These are phyloP conservation scores for Aphaenogaster floridana DNA, from an alignment of 1,140 invertebrate genomes.

Conservation along the genomic window DNA sequence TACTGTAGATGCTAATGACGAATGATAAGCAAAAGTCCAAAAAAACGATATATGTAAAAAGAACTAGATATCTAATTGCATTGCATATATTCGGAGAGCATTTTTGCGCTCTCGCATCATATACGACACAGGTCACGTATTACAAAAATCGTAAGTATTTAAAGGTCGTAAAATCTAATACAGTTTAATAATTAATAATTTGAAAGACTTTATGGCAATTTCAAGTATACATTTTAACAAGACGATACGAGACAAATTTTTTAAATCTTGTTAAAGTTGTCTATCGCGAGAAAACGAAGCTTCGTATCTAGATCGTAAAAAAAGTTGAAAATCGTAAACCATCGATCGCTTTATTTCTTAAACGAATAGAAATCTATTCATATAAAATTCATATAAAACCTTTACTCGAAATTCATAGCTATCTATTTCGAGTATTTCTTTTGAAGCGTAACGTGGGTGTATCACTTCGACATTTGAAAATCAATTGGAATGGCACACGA, in stretches of 20 bases:
- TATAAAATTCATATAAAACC: neutral
- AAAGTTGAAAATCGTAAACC: neutral
- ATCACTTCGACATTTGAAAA: conserved; percentile 4
- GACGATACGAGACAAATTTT: neutral
- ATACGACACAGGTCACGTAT: neutral
- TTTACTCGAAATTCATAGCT: neutral
- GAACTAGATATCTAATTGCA: neutral
- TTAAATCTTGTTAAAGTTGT: neutral
- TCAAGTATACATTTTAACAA: neutral
- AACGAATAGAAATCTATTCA: neutral
- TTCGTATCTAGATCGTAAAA: neutral
- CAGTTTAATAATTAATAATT: neutral
- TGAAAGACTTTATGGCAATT: neutral
- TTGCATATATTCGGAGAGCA: neutral
- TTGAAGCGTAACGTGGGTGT: neutral
- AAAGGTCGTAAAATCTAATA: neutral
- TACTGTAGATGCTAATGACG: neutral
- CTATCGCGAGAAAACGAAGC: neutral
- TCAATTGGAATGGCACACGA: conserved; percentile 16
- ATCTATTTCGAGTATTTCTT: neutral
- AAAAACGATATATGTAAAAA: neutral
- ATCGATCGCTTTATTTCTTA: neutral
- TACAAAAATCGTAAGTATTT: neutral
- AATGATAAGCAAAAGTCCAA: neutral
- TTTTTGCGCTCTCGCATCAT: neutral